phyloP scores from a whole-genome alignment of 2,888 invertebrate species.

The Chrysomela aeneicollis region DNA sequence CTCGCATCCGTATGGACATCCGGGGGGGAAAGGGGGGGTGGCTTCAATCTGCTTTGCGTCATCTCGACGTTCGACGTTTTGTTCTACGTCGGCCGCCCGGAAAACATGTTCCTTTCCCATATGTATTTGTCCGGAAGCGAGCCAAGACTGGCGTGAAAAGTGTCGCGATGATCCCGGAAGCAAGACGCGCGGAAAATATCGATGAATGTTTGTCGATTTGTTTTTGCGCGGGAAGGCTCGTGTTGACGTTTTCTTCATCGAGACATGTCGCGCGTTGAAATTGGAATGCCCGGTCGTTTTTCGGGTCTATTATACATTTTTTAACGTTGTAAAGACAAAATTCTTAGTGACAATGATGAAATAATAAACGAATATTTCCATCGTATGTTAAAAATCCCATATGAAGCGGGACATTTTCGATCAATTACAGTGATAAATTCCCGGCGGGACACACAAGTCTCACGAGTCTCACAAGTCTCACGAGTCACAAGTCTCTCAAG shows the following conservation, averaged over 20 bases:
- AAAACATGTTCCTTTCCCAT: slow-evolving; percentile 41
- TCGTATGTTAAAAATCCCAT: too few species aligned
- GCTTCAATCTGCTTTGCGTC: slow-evolving; percentile 36
- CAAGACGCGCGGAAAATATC: slow-evolving; percentile 27
- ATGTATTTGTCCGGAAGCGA: slow-evolving; percentile 41
- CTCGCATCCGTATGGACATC: slow-evolving; percentile 45
- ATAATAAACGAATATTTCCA: too few species aligned
- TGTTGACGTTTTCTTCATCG: neutral
- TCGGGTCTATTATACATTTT: too few species aligned
- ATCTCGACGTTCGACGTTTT: slow-evolving; percentile 29
- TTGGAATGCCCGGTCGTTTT: too few species aligned
- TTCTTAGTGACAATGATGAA: too few species aligned
- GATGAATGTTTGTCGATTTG: slow-evolving; percentile 17
- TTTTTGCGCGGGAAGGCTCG: neutral
- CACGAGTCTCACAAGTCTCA: too few species aligned
- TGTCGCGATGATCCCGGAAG: slow-evolving; percentile 37
- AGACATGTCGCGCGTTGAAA: too few species aligned
- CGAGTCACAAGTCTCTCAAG: too few species aligned
- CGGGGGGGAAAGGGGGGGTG: slow-evolving; percentile 24
- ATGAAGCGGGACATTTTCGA: too few species aligned
- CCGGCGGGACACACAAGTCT: too few species aligned
- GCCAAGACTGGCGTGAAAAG: slow-evolving; percentile 40
- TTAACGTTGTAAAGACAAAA: too few species aligned
- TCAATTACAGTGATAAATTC: too few species aligned
- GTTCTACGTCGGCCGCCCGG: slow-evolving; percentile 22